These are phyloP conservation scores for Leptothorax acervorum DNA, from an alignment of 2,888 invertebrate species.

Conservation along the genomic window DNA sequence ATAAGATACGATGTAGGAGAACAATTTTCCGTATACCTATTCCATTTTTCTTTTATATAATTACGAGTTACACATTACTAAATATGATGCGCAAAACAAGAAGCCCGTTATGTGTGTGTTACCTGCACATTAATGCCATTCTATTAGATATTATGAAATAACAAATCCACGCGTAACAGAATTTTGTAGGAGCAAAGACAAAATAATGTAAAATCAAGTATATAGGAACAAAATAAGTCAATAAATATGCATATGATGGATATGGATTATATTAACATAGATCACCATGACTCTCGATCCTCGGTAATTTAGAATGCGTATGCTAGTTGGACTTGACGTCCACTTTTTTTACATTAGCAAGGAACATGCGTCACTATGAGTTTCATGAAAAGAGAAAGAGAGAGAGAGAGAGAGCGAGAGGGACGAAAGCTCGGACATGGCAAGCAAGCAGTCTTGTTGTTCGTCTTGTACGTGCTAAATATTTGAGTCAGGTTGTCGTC, in stretches of 20 bases:
- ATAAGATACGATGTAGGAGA: neutral
- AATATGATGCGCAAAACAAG: neutral
- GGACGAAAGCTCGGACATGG: constrained; percentile 40
- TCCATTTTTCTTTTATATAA: neutral
- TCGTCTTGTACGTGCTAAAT: constrained; percentile 55
- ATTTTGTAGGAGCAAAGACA: too few relatives aligned
- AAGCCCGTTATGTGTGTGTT: neutral
- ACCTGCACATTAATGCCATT: neutral
- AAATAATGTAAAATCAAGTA: neutral
- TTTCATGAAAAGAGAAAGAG: constrained; percentile 8
- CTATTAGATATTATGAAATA: neutral
- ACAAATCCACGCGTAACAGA: neutral
- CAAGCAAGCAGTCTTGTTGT: constrained; percentile 46
- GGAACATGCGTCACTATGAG: constrained; percentile 14
- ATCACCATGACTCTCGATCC: neutral
- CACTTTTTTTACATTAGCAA: constrained; percentile 30
- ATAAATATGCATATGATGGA: too few relatives aligned
- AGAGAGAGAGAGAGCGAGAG: neutral
- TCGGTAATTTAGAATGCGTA: constrained; percentile 6
- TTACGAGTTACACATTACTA: neutral
- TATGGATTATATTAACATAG: neutral
- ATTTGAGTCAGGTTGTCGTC: constrained; percentile 59
- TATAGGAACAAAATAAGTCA: neutral
- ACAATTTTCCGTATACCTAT: neutral
- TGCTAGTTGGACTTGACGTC: neutral